Conservation (phyloP, 2,797 vertebrate species). For the Sebastes umbrosus region DNA sequence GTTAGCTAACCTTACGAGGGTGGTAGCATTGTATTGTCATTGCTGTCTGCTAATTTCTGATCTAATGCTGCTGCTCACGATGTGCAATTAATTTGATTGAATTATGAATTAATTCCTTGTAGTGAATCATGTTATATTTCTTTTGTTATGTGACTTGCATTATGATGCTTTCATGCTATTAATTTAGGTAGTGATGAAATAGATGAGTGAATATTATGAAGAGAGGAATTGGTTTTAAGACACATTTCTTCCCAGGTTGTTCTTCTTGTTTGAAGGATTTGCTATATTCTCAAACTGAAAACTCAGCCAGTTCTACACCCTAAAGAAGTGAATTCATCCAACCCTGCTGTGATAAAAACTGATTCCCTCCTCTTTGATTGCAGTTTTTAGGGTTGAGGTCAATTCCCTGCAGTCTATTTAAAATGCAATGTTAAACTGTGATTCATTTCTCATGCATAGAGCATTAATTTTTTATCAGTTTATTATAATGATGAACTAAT, state of each 20-base stretch:
- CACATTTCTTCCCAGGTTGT: background rate
- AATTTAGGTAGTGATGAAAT: background rate
- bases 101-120: slow-evolving; percentile 12
- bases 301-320: background rate
- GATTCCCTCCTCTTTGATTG: background rate
- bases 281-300: background rate
- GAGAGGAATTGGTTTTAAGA: background rate
- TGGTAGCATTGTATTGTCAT: background rate
- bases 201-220: background rate
- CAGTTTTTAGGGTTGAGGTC: slow-evolving; percentile 29
- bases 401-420: slow-evolving; percentile 20
- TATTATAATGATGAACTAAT: slow-evolving; percentile 4
- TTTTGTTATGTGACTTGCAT: slow-evolving; percentile 16
- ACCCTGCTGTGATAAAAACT: background rate
- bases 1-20: background rate
- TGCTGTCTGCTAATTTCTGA: slow-evolving; percentile 4
- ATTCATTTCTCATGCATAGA: slow-evolving; percentile 36
- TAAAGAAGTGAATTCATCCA: background rate
- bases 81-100: slow-evolving; percentile 18
- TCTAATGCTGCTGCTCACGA: background rate
- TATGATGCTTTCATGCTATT: slow-evolving; percentile 16
- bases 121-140: background rate
- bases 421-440: slow-evolving; percentile 26
- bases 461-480: slow-evolving; percentile 6
- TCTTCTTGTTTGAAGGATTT: background rate